These are phyloP conservation scores for Montipora capitata DNA, from an alignment of 92 coral and sea anemone genomes.

Conservation along the genomic window DNA sequence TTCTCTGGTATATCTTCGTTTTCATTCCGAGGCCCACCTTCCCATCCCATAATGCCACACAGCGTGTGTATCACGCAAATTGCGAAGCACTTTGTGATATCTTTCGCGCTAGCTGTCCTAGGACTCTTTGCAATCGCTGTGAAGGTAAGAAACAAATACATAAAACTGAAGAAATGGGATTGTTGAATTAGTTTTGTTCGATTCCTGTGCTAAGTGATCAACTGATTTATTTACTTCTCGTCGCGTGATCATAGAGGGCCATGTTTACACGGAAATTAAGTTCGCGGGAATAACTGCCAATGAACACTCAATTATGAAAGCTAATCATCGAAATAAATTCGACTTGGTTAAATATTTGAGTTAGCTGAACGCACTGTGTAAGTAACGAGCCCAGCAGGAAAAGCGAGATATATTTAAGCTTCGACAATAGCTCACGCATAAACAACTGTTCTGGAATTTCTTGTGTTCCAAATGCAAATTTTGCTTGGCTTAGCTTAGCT, in stretches of 20 bases:
- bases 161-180: neutral
- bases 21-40: neutral
- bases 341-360: conserved; percentile 41
- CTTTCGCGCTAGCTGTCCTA: neutral
- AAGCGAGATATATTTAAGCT: neutral
- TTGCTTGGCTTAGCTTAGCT: neutral
- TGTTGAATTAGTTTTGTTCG: neutral
- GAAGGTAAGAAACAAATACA: conserved; percentile 9
- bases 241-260: conserved; percentile 32
- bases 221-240: neutral
- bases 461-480: neutral
- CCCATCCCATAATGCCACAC: conserved; percentile 38
- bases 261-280: conserved; percentile 7
- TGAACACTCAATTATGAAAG: conserved; percentile 1
- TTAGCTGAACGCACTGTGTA: neutral
- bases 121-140: neutral
- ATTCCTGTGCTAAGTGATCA: neutral
- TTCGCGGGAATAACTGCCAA: conserved; percentile 15
- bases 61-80: conserved; percentile 34
- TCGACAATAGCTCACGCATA: conserved; percentile 5
- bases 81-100: neutral
- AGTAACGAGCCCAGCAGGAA: conserved; percentile 21
- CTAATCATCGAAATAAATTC: conserved; percentile 8
- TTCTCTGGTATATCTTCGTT: neutral
- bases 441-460: conserved; percentile 12